Conservation (phyloP, 2,888 invertebrate species). For the Aromia moschata region DNA sequence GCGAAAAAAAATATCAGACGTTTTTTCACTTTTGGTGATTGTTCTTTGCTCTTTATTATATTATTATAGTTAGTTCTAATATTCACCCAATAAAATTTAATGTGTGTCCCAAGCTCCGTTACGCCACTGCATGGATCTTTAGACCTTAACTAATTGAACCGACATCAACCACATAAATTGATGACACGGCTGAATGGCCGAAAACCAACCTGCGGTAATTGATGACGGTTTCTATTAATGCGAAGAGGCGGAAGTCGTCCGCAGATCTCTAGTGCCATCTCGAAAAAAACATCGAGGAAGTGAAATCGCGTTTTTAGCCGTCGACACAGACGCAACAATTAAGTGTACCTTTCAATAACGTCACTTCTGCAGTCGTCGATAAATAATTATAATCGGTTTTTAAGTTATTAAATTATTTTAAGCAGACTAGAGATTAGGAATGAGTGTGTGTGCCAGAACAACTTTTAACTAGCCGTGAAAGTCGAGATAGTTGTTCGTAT, state of each 20-base stretch:
- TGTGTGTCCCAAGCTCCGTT: too few relatives aligned
- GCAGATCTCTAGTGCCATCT: background rate
- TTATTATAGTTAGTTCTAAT: too few relatives aligned
- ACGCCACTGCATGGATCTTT: too few relatives aligned
- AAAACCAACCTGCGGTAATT: background rate
- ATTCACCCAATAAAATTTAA: too few relatives aligned
- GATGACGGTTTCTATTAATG: background rate
- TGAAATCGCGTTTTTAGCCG: background rate
- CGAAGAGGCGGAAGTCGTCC: background rate
- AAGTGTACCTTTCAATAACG: background rate
- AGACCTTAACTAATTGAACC: too few relatives aligned
- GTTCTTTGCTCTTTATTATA: too few relatives aligned
- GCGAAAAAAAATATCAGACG: too few relatives aligned
- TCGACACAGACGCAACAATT: too few relatives aligned
- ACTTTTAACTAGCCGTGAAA: too few relatives aligned
- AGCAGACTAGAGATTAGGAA: background rate
- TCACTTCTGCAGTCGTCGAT: background rate
- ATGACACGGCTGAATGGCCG: background rate
- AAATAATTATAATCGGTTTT: background rate
- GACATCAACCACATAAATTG: background rate
- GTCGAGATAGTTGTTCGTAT: too few relatives aligned
- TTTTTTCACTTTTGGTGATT: too few relatives aligned
- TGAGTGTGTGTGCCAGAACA: background rate
- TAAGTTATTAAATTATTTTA: background rate
- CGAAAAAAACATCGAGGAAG: background rate